phyloP scores from a whole-genome alignment of 2,797 vertebrate species.

The Lateolabrax maculatus region DNA sequence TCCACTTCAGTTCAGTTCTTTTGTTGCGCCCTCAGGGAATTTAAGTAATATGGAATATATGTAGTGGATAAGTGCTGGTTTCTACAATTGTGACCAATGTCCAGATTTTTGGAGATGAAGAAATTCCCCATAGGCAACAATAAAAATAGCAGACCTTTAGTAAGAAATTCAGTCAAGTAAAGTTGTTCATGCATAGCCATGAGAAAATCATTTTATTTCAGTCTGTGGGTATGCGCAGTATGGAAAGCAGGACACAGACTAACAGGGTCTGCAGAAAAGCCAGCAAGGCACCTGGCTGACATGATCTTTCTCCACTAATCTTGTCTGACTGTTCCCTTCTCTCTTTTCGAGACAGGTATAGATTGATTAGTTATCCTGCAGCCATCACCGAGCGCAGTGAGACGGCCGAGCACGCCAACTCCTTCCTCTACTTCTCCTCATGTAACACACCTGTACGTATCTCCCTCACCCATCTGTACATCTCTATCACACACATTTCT shows the following conservation, averaged over 20 bases:
- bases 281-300: constrained; percentile 43
- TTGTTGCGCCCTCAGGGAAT: constrained; percentile 22
- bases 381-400: constrained; percentile 60
- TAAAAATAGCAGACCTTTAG: constrained; percentile 20
- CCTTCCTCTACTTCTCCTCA: constrained; percentile 15
- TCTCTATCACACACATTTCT: constrained; percentile 66
- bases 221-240: constrained; percentile 2
- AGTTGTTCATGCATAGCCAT: constrained; percentile 11
- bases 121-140: constrained; percentile 7
- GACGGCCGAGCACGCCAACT: constrained; percentile 30
- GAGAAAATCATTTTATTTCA: constrained; percentile 9
- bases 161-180: constrained; percentile 22
- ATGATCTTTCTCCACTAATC: constrained; percentile 64
- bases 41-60: constrained; percentile 33
- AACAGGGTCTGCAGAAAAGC: constrained; percentile 50
- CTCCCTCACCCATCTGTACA: constrained; percentile 68
- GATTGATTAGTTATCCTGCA: constrained; percentile 82
- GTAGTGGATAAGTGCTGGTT: constrained; percentile 10
- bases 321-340: constrained; percentile 47
- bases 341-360: constrained; percentile 56
- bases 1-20: constrained; percentile 16
- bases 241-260: constrained; percentile 35
- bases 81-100: constrained; percentile 21
- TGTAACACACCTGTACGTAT: constrained; percentile 71
- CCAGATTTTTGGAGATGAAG: constrained; percentile 25